phyloP scores from a whole-genome alignment of 2,888 invertebrate species.

The Copidosoma aretas region DNA sequence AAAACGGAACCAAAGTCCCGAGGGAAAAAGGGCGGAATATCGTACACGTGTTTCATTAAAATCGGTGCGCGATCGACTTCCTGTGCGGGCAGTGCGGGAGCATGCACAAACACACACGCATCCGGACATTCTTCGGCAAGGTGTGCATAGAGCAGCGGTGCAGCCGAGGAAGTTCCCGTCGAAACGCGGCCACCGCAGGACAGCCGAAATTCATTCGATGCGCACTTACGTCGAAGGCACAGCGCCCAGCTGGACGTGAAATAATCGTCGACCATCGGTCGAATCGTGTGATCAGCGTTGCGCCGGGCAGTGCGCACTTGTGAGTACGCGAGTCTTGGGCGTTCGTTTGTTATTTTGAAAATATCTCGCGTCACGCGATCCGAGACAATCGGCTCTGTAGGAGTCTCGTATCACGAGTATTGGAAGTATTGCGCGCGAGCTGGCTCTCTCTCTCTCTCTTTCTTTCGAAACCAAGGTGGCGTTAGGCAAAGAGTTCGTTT shows the following conservation, averaged over 20 bases:
- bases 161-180: constrained; percentile 15
- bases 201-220: neutral
- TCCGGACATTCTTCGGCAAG: constrained; percentile 5
- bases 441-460: no score
- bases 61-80: constrained; percentile 20
- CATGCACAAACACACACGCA: no score
- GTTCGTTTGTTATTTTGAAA: constrained; percentile 44
- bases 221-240: no score
- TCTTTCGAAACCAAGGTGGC: neutral
- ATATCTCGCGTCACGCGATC: constrained; percentile 34
- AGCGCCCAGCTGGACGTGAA: neutral
- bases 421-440: no score
- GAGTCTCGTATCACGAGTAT: neutral
- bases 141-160: neutral
- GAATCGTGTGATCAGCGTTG: no score
- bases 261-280: neutral
- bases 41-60: neutral
- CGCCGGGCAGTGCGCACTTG: neutral
- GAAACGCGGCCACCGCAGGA: neutral
- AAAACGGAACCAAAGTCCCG: neutral
- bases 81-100: neutral
- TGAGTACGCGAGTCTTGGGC: neutral
- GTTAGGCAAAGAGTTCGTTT: no score
- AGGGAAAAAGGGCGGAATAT: neutral
- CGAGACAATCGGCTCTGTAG: constrained; percentile 39